Evolutionary conservation across 2,888 invertebrate genomes (phyloP).

Genomic region (Euzophera pinguis): DNA sequence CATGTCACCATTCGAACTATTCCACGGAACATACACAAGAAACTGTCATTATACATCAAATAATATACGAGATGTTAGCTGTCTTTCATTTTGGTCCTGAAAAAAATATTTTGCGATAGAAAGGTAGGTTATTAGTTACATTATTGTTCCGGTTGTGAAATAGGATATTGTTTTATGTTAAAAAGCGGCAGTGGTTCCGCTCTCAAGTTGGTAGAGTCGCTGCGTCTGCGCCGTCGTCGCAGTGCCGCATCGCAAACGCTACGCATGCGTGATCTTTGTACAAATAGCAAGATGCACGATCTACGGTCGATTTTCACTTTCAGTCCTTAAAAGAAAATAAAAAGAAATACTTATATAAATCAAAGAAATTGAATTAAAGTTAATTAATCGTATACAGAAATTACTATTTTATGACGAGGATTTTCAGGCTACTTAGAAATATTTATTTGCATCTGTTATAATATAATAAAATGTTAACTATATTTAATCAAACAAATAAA

Average conservation of each 20-base stretch:
- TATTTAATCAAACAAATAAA: too few species aligned
- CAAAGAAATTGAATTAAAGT: too few species aligned
- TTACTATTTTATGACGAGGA: too few species aligned
- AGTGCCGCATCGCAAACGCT: constrained; percentile 33
- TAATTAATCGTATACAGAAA: too few species aligned
- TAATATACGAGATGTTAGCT: constrained; percentile 27
- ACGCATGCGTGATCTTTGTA: constrained; percentile 43
- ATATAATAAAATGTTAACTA: too few species aligned
- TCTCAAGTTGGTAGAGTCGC: constrained; percentile 16
- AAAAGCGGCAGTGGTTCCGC: constrained; percentile 14
- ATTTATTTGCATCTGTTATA: too few species aligned
- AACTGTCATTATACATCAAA: constrained; percentile 67
- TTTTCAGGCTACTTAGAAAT: too few species aligned
- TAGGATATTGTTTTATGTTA: background rate
- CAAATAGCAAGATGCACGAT: constrained; percentile 39
- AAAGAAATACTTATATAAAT: too few species aligned
- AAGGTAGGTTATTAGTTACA: background rate
- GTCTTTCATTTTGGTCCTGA: constrained; percentile 15
- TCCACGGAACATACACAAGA: constrained; percentile 70
- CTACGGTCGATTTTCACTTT: constrained; percentile 67
- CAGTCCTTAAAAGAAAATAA: constrained; percentile 33
- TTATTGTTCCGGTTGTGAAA: constrained; percentile 2
- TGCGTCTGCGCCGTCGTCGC: constrained; percentile 24
- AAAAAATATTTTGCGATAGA: background rate
- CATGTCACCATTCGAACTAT: constrained; percentile 72